A percentile compares a stretch with the other conserved stretches of the same genome.
phyloP scores from a whole-genome alignment of 1,140 invertebrate genomes.

The Penaeus indicus region DNA sequence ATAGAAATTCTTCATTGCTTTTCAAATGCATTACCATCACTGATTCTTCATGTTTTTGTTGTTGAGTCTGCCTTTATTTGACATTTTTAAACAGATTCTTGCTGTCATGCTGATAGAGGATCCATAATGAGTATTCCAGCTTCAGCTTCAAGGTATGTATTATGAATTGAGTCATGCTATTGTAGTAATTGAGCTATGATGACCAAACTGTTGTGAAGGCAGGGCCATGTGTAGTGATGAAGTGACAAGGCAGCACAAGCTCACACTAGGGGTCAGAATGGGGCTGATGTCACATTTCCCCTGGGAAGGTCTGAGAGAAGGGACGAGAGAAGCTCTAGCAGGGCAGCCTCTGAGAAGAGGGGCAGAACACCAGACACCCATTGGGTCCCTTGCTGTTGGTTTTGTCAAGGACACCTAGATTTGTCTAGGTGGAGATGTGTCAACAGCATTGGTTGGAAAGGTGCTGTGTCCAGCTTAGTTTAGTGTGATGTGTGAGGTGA shows the following conservation, averaged over 20 bases:
- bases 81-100: too few species aligned
- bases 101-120: too few species aligned
- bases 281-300: neutral
- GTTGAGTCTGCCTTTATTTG: too few species aligned
- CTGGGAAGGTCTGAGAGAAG: conserved; percentile 32
- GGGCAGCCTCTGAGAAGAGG: neutral
- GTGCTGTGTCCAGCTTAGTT: conserved; percentile 15
- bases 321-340: conserved; percentile 5
- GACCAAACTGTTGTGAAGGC: neutral
- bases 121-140: too few species aligned
- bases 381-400: neutral
- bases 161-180: too few species aligned
- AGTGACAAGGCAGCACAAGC: neutral
- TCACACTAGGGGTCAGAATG: neutral
- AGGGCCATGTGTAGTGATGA: neutral
- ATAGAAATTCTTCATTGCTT: too few species aligned
- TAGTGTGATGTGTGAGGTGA: conserved; percentile 5
- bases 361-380: conserved; percentile 4
- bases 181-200: neutral
- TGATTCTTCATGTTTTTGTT: too few species aligned
- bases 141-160: too few species aligned
- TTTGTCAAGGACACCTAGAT: neutral
- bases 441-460: neutral
- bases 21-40: too few species aligned
- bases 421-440: neutral